A percentile compares a stretch with the other conserved stretches of the same genome.
Evolutionary conservation across 2,888 invertebrate species (phyloP).

Genomic region (Fragum sueziense): DNA sequence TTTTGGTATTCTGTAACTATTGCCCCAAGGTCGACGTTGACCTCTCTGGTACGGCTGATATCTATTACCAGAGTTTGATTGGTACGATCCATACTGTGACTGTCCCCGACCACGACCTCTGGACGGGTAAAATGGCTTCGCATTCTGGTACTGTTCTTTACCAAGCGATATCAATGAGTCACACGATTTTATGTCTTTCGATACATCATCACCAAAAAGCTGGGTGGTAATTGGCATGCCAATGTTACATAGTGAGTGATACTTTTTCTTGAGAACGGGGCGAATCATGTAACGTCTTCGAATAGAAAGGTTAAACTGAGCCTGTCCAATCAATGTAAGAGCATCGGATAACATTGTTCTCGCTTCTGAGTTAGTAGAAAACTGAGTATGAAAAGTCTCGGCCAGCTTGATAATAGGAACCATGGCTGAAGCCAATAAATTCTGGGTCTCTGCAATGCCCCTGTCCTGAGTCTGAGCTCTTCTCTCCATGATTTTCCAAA

Average conservation of each 20-base stretch:
- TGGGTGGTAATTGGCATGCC: constrained; percentile 6
- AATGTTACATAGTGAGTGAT: no score
- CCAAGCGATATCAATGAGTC: constrained; percentile 8
- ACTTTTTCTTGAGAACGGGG: constrained; percentile 28
- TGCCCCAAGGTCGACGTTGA: no score
- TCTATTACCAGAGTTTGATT: background rate
- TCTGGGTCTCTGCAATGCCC: constrained; percentile 31
- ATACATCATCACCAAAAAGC: constrained; percentile 19
- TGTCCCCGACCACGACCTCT: background rate
- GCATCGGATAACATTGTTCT: no score
- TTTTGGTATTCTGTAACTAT: background rate
- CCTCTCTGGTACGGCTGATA: constrained; percentile 13
- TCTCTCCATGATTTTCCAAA: constrained; percentile 33
- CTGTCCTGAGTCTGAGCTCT: constrained; percentile 16
- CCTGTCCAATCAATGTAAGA: constrained; percentile 33
- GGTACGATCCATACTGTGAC: background rate
- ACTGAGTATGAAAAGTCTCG: background rate
- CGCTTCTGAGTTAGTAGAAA: constrained; percentile 3
- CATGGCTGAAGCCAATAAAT: constrained; percentile 5
- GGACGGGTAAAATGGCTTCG: no score
- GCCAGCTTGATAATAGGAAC: constrained; percentile 21
- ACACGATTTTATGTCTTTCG: constrained; percentile 8
- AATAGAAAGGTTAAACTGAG: constrained; percentile 27
- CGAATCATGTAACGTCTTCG: constrained; percentile 19
- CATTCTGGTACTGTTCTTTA: background rate